These are phyloP conservation scores for Amblyjoppa proteus DNA, from an alignment of 2,888 invertebrate species.

Conservation along the genomic window DNA sequence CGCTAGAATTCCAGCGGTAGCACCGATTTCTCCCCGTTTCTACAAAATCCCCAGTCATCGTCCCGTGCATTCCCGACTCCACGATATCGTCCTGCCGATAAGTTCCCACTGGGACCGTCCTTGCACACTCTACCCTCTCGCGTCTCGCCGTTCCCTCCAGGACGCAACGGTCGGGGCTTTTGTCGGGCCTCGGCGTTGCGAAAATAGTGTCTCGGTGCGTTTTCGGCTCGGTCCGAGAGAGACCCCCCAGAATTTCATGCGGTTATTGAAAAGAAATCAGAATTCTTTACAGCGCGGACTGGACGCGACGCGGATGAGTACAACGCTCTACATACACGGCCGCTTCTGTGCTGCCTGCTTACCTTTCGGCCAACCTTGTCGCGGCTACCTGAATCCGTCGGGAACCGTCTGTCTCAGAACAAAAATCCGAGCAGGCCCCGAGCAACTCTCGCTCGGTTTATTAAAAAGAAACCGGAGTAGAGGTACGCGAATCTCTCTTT, in stretches of 20 bases:
- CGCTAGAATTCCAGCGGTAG: not conserved
- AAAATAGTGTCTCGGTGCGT: slow-evolving; percentile 41
- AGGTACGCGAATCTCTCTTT: slow-evolving; percentile 25
- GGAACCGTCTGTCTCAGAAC: slow-evolving; percentile 44
- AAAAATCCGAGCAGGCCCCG: slow-evolving; percentile 59
- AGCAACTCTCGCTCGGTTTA: slow-evolving; percentile 57
- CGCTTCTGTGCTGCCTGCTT: not conserved
- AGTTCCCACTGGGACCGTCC: not conserved
- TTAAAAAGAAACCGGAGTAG: slow-evolving; percentile 70
- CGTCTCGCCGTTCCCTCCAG: slow-evolving; percentile 3
- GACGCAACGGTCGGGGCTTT: slow-evolving; percentile 56
- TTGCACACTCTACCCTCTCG: slow-evolving; percentile 12
- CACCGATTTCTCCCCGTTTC: not conserved
- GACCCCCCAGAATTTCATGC: slow-evolving; percentile 27
- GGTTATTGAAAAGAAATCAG: slow-evolving; percentile 63
- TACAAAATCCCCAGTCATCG: not conserved
- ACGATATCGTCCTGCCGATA: not conserved
- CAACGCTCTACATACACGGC: slow-evolving; percentile 13
- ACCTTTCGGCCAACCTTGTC: not conserved
- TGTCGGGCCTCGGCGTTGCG: slow-evolving; percentile 12
- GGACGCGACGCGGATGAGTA: slow-evolving; percentile 11
- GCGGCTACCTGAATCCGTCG: slow-evolving; percentile 47
- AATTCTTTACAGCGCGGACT: slow-evolving; percentile 56
- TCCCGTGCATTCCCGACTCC: not conserved
- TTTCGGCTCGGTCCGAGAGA: slow-evolving; percentile 21